phyloP scores from a whole-genome alignment of 2,797 vertebrate genomes.

The Acrossocheilus wenchowensis region DNA sequence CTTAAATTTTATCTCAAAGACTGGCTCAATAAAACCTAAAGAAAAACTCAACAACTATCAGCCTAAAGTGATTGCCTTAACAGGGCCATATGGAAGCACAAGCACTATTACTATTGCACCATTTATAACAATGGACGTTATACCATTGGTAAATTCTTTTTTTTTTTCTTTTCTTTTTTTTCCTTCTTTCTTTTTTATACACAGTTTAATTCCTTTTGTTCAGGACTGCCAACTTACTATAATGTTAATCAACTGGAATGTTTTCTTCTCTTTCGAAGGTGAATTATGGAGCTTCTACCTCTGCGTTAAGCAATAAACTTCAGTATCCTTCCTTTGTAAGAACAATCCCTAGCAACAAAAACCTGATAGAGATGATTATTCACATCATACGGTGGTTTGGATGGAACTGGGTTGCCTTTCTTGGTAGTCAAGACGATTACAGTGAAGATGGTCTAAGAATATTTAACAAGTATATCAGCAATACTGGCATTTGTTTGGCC shows the following conservation, averaged over 20 bases:
- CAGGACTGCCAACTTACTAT: background rate
- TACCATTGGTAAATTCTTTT: conserved; percentile 72
- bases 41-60: background rate
- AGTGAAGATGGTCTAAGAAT: conserved; percentile 67
- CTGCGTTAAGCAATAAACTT: conserved; percentile 65
- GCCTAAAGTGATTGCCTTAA: conserved; percentile 68
- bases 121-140: conserved; percentile 68
- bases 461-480: conserved; percentile 66
- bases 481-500: conserved; percentile 75
- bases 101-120: conserved; percentile 67
- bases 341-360: conserved; percentile 77
- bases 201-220: background rate
- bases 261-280: conserved; percentile 66
- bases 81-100: conserved; percentile 70
- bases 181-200: no score
- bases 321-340: conserved; percentile 81
- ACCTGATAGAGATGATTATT: conserved; percentile 77
- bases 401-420: conserved; percentile 84
- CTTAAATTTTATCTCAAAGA: conserved; percentile 68
- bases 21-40: conserved; percentile 59
- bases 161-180: background rate
- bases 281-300: conserved; percentile 71
- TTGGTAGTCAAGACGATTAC: conserved; percentile 74
- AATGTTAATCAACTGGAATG: background rate
- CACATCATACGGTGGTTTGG: conserved; percentile 74